Conservation (phyloP, 2,888 invertebrate species). For the Drepana falcataria region DNA sequence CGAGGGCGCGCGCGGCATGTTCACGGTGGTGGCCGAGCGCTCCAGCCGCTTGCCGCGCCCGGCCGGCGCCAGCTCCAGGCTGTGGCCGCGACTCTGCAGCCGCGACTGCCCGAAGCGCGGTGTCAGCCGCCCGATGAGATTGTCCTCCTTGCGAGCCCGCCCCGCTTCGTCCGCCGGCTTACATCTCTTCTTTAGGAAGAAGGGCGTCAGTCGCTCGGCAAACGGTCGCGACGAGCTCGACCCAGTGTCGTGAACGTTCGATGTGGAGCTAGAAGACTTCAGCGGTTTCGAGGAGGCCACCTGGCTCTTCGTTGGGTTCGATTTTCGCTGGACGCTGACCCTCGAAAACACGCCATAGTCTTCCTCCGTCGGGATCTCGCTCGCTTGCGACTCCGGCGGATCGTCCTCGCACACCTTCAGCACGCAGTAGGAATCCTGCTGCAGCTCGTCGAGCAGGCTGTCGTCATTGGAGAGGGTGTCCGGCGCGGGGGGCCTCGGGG, state of each 20-base stretch:
- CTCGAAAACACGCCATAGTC: conserved; percentile 58
- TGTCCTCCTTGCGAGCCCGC: conserved; percentile 54
- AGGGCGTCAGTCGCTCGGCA: conserved; percentile 67
- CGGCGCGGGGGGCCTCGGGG: conserved; percentile 57
- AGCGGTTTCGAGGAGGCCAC: conserved; percentile 44
- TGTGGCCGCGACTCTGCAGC: conserved; percentile 62
- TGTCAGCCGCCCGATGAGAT: conserved; percentile 63
- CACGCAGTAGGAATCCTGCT: conserved; percentile 61
- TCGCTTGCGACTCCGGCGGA: conserved; percentile 18
- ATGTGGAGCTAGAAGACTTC: conserved; percentile 67
- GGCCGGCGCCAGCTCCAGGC: conserved; percentile 54
- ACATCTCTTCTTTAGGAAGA: conserved; percentile 66
- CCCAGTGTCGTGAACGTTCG: conserved; percentile 65
- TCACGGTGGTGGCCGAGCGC: conserved; percentile 63
- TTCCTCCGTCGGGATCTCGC: conserved; percentile 27
- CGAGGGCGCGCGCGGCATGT: conserved; percentile 31
- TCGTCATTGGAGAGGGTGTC: conserved; percentile 57
- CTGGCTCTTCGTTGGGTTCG: conserved; percentile 64
- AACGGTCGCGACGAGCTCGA: conserved; percentile 51
- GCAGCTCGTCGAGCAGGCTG: conserved; percentile 66
- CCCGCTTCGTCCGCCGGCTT: conserved; percentile 49
- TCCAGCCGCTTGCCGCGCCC: conserved; percentile 52
- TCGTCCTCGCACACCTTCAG: conserved; percentile 66
- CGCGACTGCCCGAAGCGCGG: conserved; percentile 70
- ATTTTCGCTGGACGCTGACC: conserved; percentile 64